phyloP scores from a whole-genome alignment of 2,888 invertebrate species.

The Pammene aurita region DNA sequence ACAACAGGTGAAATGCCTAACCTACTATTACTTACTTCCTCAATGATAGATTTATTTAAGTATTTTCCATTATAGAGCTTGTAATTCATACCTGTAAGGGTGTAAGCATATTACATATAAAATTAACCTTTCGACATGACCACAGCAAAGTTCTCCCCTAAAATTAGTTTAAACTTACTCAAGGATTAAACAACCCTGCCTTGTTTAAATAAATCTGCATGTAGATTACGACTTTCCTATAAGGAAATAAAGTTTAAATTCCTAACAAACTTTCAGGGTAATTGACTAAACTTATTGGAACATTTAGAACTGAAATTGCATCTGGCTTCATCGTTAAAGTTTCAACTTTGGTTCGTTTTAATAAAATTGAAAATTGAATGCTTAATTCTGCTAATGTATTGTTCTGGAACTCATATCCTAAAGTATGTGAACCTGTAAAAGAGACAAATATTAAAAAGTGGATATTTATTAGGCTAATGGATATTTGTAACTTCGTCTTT shows the following conservation, averaged over 20 bases:
- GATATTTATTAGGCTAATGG: no score
- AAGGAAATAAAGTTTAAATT: not conserved
- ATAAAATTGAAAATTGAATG: not conserved
- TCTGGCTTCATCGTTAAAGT: not conserved
- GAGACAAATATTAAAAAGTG: no score
- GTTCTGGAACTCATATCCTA: no score
- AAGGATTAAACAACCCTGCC: not conserved
- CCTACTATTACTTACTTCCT: no score
- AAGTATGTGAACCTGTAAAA: not conserved
- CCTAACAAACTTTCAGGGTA: no score
- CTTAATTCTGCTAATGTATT: not conserved
- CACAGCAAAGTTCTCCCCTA: not conserved
- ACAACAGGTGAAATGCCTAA: no score
- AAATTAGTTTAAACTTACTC: conserved; percentile 6
- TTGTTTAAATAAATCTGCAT: not conserved
- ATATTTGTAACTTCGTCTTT: no score
- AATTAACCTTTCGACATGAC: conserved; percentile 2
- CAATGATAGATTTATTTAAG: no score
- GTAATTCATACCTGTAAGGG: no score
- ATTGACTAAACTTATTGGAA: not conserved
- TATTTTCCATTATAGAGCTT: no score
- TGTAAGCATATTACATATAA: not conserved
- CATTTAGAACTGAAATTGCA: not conserved
- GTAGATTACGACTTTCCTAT: not conserved
- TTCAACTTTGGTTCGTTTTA: not conserved